Evolutionary conservation across 2,888 invertebrate genomes (phyloP), one percentile per base, ranked within the genome.

Genomic region (Spilosoma lubricipeda): DNA sequence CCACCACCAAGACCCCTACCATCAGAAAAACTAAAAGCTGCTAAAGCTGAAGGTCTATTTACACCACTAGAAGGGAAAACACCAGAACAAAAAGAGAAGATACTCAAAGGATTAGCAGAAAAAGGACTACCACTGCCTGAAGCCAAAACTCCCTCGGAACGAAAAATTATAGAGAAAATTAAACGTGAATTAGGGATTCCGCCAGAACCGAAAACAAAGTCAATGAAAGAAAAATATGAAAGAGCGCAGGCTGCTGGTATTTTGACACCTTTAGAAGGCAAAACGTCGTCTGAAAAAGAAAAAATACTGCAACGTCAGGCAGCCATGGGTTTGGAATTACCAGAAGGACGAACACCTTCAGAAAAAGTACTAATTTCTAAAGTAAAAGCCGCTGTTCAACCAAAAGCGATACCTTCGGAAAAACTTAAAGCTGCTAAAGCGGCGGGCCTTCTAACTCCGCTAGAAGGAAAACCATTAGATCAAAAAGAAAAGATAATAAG

Each of bases 31-130:
- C 2, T 72, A 18, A 56, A 76, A 18, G 83, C 82, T 77, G 84
- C 86, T 0, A 86, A 86, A 77, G 83, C 82, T 2, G 86, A 82
- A 23, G 87, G 86, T 11, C 11, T 77, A 0, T 5, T 77, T 1
- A 77, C 77, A 3, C 89, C 89, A 1, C 73, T 89, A 66, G 85
- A 86, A 80, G 89, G 88, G 0, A 87, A 87, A 82, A 70, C 86
- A 0, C 42, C 76, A 9, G 72, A 73, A 3, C 78, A 88, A 74
- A 88, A 89, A 79, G 86, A 87, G 79, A 85, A 84, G 70, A 85
- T 90, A 23, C 33, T 89, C 0, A 82, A 64, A 75, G 84, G 78
- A 11, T 75, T 85, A 72, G 83, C 84, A 7, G 81, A 80, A 52
- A 23, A 67, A 2, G 80, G 81, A 20, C 8, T 81, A 0, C 70